Evolutionary conservation across 2,888 invertebrate species (phyloP).

Genomic region (Girardia tigrina): DNA sequence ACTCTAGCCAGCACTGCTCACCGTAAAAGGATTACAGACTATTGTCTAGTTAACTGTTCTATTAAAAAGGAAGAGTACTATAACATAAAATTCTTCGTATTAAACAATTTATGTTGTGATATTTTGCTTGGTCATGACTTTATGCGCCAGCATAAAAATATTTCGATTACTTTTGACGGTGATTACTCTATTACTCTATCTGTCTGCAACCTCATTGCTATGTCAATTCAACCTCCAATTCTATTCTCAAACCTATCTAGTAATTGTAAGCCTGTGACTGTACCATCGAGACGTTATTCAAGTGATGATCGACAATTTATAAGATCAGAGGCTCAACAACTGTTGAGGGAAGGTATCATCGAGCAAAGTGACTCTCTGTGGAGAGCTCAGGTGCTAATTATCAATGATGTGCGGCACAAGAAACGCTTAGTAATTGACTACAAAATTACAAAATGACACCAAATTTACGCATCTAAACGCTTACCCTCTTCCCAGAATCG

Average conservation of each 20-base stretch:
- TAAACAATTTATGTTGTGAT: conserved; percentile 32
- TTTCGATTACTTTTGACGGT: too few relatives aligned
- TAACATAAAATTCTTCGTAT: too few relatives aligned
- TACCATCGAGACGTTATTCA: conserved; percentile 27
- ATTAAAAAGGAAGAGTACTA: too few relatives aligned
- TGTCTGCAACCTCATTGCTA: conserved; percentile 23
- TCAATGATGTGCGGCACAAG: conserved; percentile 21
- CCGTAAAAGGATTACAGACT: too few relatives aligned
- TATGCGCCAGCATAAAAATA: conserved; percentile 26
- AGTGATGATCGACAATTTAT: conserved; percentile 30
- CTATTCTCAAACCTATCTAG: conserved; percentile 28
- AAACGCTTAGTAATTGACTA: conserved; percentile 31
- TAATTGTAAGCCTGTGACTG: conserved; percentile 31
- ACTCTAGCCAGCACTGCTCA: too few relatives aligned
- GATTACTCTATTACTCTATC: too few relatives aligned
- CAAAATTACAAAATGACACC: conserved; percentile 23
- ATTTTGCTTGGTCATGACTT: conserved; percentile 32
- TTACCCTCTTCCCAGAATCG: conserved; percentile 34
- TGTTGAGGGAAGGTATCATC: conserved; percentile 32
- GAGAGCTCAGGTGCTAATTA: conserved; percentile 30
- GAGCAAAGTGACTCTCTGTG: conserved; percentile 33
- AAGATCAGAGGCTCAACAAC: conserved; percentile 21
- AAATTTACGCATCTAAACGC: conserved; percentile 32
- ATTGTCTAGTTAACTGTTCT: too few relatives aligned
- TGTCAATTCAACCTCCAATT: conserved; percentile 14